Conservation (phyloP, 2,888 invertebrate species). For the Itoplectis maculator region DNA sequence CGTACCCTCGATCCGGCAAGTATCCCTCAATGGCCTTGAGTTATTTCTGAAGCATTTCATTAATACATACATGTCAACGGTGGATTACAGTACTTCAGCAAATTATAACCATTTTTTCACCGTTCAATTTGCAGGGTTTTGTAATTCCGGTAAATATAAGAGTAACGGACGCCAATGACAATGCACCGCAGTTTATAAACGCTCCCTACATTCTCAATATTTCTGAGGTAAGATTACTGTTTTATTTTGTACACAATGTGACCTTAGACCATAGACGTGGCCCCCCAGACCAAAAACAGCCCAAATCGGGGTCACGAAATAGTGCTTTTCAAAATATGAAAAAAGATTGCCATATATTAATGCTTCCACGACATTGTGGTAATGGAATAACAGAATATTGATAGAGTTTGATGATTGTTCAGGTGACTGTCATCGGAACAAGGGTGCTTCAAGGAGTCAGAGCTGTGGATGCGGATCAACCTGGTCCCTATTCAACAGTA, state of each 20-base stretch:
- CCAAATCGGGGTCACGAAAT: no score
- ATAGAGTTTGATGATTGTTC: conserved; percentile 21
- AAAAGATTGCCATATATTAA: no score
- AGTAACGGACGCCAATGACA: conserved; percentile 96
- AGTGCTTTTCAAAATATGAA: no score
- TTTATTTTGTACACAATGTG: conserved; percentile 75
- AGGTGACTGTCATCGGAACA: conserved; percentile 86
- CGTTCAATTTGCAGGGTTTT: conserved; percentile 87
- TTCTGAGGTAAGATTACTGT: conserved; percentile 90
- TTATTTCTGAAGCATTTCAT: neutral
- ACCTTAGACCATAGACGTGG: no score
- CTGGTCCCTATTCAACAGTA: conserved; percentile 94
- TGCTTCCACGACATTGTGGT: no score
- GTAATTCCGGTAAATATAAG: conserved; percentile 93
- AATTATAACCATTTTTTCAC: conserved; percentile 1
- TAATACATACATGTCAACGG: no score
- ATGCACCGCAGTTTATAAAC: conserved; percentile 93
- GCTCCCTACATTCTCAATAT: conserved; percentile 93
- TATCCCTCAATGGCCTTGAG: conserved; percentile 37
- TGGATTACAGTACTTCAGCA: no score
- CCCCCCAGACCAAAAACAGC: no score
- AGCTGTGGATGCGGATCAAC: conserved; percentile 94
- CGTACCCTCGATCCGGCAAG: conserved; percentile 92
- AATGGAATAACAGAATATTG: no score
- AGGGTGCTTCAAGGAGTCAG: conserved; percentile 92